Base-by-base conservation (phyloP, 1,140 invertebrate genomes). In the Heliothis subflexa region DNA sequence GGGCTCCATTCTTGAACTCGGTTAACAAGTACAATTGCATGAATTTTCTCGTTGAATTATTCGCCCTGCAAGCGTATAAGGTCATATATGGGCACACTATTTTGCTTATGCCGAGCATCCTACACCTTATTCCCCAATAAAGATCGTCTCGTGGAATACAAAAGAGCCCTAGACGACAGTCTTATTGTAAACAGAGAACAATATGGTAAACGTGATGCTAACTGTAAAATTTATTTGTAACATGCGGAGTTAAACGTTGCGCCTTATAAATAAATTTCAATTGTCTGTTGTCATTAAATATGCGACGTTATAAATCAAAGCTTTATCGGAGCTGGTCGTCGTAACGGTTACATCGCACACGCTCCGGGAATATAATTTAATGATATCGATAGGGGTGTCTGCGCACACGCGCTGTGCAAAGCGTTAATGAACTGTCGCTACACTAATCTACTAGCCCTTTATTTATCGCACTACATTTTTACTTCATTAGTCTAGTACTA, bases 251-350 rank as follows among this genome's bases (percentile, higher is more conserved):
- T 90, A 89, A 90, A 87, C 87, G 82, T 83, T 86, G 84, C 72
- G 85, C 82, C 89, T 87, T 91, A 91, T 93, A 93, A 89, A 93
- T 92, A 86, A 86, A 82, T 92, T 90, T 88, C 91, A 91, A 94
- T 93, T 93, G 91, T 92, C 86, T 91, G 86, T 89, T 93, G 91
- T 93, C 87, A 91, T 92, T 93, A 91, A 90, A 93, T 93, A 94
- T 93, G 91, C 90, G 81, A 78, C 79, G 88, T 85, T 81, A 94
- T 94, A 94, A 94, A 94, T 94, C 92, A 92, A 92, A 82, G 86
- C 79, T 85, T 91, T 93, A 93, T 93, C 93, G 84, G 86, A 77
- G 83, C 86, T 86, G 84, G 86, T 88, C 81, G 90, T 84, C 79
- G 85, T 87, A 87, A 87, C 86, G 78, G 88, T 90, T 87, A 91